Conservation (phyloP, 2,113 vertebrate species). For the Mesocricetus auratus region DNA sequence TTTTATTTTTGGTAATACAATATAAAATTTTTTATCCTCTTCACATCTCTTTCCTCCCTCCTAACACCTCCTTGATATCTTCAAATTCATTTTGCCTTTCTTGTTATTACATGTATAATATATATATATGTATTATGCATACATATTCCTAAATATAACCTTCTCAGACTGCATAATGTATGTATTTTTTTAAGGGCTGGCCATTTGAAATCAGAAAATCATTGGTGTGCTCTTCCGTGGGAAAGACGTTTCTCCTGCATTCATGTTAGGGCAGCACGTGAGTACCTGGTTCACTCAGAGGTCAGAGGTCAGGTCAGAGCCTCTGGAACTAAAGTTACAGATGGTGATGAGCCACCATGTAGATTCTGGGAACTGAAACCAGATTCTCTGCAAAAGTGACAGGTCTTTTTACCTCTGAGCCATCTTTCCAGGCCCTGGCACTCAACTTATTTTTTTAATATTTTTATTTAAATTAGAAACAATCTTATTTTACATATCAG, state of each 20-base stretch:
- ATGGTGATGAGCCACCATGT: too few species aligned
- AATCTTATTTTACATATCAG: too few species aligned
- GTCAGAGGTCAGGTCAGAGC: too few species aligned
- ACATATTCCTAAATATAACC: not conserved
- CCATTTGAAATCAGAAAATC: not conserved
- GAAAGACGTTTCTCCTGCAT: not conserved
- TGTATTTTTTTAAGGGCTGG: not conserved
- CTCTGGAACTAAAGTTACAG: too few species aligned
- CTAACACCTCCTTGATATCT: not conserved
- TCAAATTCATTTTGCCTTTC: not conserved
- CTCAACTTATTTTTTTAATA: too few species aligned
- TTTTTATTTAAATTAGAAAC: too few species aligned
- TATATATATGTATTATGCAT: fast-evolving
- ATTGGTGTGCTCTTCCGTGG: not conserved
- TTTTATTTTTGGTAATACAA: not conserved
- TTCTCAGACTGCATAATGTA: not conserved
- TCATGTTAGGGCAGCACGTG: not conserved
- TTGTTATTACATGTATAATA: not conserved
- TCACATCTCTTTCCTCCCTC: not conserved
- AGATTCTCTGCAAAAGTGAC: too few species aligned
- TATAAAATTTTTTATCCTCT: not conserved
- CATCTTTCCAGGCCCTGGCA: too few species aligned
- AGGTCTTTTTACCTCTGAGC: too few species aligned
- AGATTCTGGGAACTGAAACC: too few species aligned
- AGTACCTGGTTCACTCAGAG: too few species aligned